Evolutionary conservation across 2,888 invertebrate genomes (phyloP).

Genomic region (Agonopterix subpropinquella): DNA sequence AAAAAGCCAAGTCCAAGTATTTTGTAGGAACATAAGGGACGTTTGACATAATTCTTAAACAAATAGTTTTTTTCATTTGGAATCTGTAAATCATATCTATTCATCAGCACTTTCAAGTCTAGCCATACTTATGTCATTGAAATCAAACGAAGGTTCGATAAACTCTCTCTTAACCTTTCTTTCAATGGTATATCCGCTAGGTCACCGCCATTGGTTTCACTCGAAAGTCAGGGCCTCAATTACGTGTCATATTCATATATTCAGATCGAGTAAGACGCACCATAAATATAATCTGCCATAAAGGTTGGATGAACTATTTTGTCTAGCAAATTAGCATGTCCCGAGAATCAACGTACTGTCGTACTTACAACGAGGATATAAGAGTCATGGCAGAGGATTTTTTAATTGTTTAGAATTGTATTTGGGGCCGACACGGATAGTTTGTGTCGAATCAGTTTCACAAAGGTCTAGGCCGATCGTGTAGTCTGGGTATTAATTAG

Average conservation of each 20-base stretch:
- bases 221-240: conserved; percentile 32
- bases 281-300: conserved; percentile 12
- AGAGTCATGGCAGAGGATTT: too few species aligned
- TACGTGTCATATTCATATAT: conserved; percentile 29
- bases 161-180: background rate
- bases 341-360: too few species aligned
- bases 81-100: too few species aligned
- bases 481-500: conserved; percentile 4
- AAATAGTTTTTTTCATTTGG: too few species aligned
- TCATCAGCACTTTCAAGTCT: too few species aligned
- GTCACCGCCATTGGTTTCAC: conserved; percentile 16
- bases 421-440: background rate
- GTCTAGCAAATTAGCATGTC: too few species aligned
- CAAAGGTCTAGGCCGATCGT: conserved; percentile 34
- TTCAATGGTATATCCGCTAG: background rate
- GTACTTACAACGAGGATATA: too few species aligned
- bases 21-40: too few species aligned
- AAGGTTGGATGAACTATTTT: background rate
- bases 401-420: background rate
- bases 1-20: too few species aligned
- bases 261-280: conserved; percentile 22
- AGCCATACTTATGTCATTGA: too few species aligned
- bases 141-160: background rate
- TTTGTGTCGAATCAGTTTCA: conserved; percentile 1
- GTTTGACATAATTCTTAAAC: too few species aligned